phyloP scores from a whole-genome alignment of 2,797 vertebrate genomes.

The Myotis vivesi region DNA sequence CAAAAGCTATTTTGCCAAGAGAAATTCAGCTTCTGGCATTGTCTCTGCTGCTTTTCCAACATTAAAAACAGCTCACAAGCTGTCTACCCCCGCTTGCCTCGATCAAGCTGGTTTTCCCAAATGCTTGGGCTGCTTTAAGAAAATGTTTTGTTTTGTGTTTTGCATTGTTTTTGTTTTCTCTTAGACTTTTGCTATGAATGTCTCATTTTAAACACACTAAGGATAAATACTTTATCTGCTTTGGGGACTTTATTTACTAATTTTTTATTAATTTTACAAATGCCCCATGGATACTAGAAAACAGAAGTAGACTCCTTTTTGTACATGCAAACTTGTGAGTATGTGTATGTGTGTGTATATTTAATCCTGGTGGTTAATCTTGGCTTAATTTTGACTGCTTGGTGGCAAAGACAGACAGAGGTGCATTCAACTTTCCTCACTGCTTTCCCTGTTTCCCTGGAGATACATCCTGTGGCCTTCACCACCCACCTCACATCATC shows the following conservation, averaged over 20 bases:
- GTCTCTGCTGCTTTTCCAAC: constrained; percentile 47
- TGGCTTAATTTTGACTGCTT: constrained; percentile 39
- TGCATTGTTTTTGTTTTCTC: constrained; percentile 70
- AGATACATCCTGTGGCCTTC: not conserved
- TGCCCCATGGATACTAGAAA: not conserved
- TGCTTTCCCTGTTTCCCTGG: not conserved
- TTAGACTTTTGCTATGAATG: constrained; percentile 53
- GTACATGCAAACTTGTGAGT: not conserved
- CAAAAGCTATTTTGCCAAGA: constrained; percentile 64
- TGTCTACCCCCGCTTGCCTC: constrained; percentile 45
- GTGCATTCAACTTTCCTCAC: not conserved
- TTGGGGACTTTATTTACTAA: not conserved
- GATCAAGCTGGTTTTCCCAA: constrained; percentile 74
- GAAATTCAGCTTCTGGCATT: constrained; percentile 63
- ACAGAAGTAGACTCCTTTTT: not conserved
- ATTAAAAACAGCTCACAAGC: constrained; percentile 63
- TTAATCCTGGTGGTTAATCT: constrained; percentile 1
- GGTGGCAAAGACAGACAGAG: not conserved
- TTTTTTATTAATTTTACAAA: constrained; percentile 30
- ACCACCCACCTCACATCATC: not conserved
- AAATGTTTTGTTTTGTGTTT: constrained; percentile 71
- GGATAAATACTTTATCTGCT: not conserved
- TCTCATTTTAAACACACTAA: constrained; percentile 52
- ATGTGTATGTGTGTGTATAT: not conserved
- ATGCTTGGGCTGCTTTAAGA: constrained; percentile 71